Conservation (phyloP, 2,113 vertebrate genomes). For the Myotis lucifugus region DNA sequence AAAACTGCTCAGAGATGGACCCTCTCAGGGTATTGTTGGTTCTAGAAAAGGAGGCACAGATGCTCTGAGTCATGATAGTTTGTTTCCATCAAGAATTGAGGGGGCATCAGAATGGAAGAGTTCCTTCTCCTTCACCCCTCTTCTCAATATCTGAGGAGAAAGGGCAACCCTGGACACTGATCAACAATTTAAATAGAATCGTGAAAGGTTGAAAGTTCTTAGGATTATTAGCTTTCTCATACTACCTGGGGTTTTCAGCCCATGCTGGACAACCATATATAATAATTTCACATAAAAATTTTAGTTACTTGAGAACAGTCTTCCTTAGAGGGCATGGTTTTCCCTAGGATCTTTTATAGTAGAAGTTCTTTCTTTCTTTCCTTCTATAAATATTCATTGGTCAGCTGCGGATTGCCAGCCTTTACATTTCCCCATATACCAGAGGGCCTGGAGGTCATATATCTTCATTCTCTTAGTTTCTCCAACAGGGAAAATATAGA, state of each 20-base stretch:
- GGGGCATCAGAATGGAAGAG: not conserved
- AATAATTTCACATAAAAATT: not conserved
- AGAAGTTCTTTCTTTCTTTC: not conserved
- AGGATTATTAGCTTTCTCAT: not conserved
- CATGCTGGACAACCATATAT: not conserved
- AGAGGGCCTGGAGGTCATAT: too few relatives aligned
- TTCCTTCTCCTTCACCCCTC: not conserved
- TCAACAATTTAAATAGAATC: conserved; percentile 13
- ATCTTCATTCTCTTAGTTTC: not conserved
- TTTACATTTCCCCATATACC: not conserved
- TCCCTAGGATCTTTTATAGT: not conserved
- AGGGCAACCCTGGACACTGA: not conserved
- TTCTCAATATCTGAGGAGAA: not conserved
- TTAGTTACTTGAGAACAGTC: not conserved
- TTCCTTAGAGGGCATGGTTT: not conserved
- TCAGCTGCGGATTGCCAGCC: not conserved
- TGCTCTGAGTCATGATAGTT: not conserved
- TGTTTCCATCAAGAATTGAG: not conserved
- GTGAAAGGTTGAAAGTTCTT: not conserved
- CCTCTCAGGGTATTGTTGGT: not conserved
- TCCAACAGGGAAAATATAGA: not conserved
- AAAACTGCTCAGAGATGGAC: not conserved
- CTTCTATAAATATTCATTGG: not conserved
- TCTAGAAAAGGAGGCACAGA: not conserved
- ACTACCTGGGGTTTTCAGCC: not conserved